phyloP scores from a whole-genome alignment of 2,888 invertebrate species.

The Theristus sp. region DNA sequence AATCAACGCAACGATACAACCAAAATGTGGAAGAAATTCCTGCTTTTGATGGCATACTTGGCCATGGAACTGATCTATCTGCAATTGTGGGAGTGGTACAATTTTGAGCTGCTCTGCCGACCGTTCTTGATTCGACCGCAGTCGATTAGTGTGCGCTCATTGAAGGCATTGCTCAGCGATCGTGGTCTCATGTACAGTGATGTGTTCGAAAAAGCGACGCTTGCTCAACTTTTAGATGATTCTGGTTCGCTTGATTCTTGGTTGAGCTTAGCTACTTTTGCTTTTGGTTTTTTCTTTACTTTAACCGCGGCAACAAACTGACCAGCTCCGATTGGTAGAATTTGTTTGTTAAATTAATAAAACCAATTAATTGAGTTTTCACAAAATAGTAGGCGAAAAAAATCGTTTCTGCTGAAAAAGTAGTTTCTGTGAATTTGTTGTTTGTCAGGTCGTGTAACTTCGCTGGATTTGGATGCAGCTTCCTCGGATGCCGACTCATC shows the following conservation, averaged over 20 bases:
- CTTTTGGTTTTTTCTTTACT: too few relatives aligned
- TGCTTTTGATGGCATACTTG: neutral
- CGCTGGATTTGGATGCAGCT: neutral
- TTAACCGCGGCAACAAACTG: too few relatives aligned
- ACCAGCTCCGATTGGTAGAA: too few relatives aligned
- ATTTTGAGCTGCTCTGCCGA: constrained; percentile 9
- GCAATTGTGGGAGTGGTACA: neutral
- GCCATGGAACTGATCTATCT: neutral
- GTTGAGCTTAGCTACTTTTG: too few relatives aligned
- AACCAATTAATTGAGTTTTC: too few relatives aligned
- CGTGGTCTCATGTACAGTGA: constrained; percentile 33
- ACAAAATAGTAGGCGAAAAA: too few relatives aligned
- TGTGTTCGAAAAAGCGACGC: constrained; percentile 32
- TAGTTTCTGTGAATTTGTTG: too few relatives aligned
- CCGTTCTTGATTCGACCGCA: constrained; percentile 31
- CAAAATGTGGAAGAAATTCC: neutral
- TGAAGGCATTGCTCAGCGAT: constrained; percentile 32
- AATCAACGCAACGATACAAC: too few relatives aligned
- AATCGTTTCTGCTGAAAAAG: too few relatives aligned
- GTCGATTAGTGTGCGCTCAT: constrained; percentile 30
- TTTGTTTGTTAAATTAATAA: too few relatives aligned
- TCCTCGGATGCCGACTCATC: neutral
- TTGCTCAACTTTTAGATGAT: constrained; percentile 29
- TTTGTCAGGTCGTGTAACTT: neutral
- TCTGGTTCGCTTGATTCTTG: too few relatives aligned